phyloP scores from a whole-genome alignment of 2,888 invertebrate genomes.

The Sepioteuthis lessoniana region DNA sequence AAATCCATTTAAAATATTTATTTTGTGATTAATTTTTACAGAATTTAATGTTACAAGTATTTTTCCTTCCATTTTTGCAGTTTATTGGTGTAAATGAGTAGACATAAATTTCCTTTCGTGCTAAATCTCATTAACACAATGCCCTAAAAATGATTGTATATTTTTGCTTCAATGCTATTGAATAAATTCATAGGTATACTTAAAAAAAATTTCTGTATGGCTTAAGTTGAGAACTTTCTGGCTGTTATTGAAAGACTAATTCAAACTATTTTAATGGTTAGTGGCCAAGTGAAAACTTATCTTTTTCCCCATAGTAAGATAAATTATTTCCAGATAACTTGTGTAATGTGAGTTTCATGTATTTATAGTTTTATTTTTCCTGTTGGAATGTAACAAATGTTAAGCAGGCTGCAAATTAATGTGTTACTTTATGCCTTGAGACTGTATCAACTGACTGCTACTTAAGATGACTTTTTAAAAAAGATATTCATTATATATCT shows the following conservation, averaged over 20 bases:
- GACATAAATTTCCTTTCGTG: too few relatives aligned
- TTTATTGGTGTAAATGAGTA: too few relatives aligned
- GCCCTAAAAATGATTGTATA: too few relatives aligned
- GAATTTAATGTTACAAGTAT: too few relatives aligned
- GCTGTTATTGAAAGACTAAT: neutral
- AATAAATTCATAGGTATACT: neutral
- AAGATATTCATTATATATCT: neutral
- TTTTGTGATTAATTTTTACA: too few relatives aligned
- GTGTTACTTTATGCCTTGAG: neutral
- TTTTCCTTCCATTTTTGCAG: too few relatives aligned
- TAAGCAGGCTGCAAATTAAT: neutral
- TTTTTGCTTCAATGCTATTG: neutral
- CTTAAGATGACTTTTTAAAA: neutral
- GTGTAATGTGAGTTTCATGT: neutral
- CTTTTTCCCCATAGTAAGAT: neutral
- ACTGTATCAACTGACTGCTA: neutral
- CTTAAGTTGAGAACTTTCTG: neutral
- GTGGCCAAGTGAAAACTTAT: neutral
- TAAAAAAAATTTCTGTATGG: neutral
- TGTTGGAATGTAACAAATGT: neutral
- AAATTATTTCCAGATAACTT: slow-evolving; percentile 15
- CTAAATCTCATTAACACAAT: too few relatives aligned
- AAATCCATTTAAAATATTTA: too few relatives aligned
- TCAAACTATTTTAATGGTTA: neutral
- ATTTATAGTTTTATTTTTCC: neutral